A percentile compares a stretch with the other conserved stretches of the same genome.
phyloP scores from a whole-genome alignment of 2,888 invertebrate species.

The Andrena bucephala region DNA sequence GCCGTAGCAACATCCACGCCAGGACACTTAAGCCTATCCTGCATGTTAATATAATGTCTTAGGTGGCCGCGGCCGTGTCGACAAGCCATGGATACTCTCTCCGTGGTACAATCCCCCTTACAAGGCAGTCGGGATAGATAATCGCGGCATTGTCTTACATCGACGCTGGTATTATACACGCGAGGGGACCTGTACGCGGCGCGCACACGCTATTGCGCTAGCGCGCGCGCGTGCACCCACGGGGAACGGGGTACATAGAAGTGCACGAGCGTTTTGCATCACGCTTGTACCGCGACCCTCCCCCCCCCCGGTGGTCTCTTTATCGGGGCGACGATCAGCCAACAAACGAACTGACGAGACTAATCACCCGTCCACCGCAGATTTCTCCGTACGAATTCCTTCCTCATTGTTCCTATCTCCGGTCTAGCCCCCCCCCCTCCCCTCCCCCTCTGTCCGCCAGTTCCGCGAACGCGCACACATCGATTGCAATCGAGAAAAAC shows the following conservation, averaged over 20 bases:
- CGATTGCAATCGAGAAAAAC: constrained; percentile 2
- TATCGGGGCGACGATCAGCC: constrained; percentile 62
- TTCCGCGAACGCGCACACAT: constrained; percentile 19
- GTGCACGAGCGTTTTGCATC: constrained; percentile 62
- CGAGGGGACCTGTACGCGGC: constrained; percentile 27
- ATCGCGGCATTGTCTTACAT: constrained; percentile 81
- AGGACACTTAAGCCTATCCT: constrained; percentile 57
- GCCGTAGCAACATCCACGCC: constrained; percentile 41
- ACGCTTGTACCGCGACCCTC: constrained; percentile 28
- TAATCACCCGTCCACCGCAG: constrained; percentile 66
- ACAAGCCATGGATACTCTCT: constrained; percentile 70
- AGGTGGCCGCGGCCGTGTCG: constrained; percentile 73
- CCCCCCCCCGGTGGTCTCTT: constrained; percentile 23
- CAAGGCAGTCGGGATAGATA: constrained; percentile 78
- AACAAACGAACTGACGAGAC: constrained; percentile 68
- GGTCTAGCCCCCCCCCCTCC: background rate
- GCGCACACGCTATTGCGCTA: constrained; percentile 8
- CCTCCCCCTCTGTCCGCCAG: background rate
- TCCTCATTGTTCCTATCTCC: constrained; percentile 45
- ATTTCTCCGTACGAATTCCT: constrained; percentile 65
- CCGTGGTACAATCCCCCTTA: constrained; percentile 65
- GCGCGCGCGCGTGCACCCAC: constrained; percentile 13
- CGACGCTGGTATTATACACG: constrained; percentile 71
- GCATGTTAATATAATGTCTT: constrained; percentile 76
- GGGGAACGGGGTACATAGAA: constrained; percentile 12